Evolutionary conservation across 2,797 vertebrate species (phyloP).

Genomic region (Coregonus ussuriensis): DNA sequence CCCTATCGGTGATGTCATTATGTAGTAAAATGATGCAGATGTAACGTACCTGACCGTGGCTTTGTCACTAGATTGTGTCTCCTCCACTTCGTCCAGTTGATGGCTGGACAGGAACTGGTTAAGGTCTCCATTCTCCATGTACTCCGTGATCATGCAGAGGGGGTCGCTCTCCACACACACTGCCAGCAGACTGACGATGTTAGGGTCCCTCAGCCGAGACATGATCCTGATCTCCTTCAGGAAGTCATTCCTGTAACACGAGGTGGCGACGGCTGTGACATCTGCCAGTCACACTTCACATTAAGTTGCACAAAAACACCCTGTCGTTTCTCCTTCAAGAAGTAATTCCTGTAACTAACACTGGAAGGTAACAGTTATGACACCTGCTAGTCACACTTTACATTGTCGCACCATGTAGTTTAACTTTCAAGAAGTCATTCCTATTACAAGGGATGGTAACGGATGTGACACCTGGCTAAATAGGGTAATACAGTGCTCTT

Average conservation of each 20-base stretch:
- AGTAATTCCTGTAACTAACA: too few relatives aligned
- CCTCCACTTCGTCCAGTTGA: constrained; percentile 56
- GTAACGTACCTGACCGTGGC: constrained; percentile 62
- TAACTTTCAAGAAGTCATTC: too few relatives aligned
- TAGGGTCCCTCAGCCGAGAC: constrained; percentile 93
- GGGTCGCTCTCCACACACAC: constrained; percentile 93
- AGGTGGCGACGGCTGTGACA: background rate
- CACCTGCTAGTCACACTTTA: too few relatives aligned
- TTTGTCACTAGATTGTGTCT: background rate
- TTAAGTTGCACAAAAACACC: too few relatives aligned
- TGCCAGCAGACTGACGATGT: constrained; percentile 93
- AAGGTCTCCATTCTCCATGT: constrained; percentile 98
- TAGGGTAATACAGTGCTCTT: too few relatives aligned
- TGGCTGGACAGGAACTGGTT: constrained; percentile 94
- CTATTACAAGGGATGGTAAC: too few relatives aligned
- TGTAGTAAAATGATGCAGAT: background rate
- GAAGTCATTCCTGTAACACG: constrained; percentile 89
- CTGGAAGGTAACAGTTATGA: too few relatives aligned
- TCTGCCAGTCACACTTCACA: background rate
- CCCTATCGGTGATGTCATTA: background rate
- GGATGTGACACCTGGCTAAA: too few relatives aligned
- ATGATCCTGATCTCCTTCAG: constrained; percentile 99
- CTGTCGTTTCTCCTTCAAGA: too few relatives aligned
- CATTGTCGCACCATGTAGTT: too few relatives aligned
- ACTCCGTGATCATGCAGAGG: constrained; percentile 98